phyloP scores from a whole-genome alignment of 2,888 invertebrate species.

The Xestia c-nigrum region DNA sequence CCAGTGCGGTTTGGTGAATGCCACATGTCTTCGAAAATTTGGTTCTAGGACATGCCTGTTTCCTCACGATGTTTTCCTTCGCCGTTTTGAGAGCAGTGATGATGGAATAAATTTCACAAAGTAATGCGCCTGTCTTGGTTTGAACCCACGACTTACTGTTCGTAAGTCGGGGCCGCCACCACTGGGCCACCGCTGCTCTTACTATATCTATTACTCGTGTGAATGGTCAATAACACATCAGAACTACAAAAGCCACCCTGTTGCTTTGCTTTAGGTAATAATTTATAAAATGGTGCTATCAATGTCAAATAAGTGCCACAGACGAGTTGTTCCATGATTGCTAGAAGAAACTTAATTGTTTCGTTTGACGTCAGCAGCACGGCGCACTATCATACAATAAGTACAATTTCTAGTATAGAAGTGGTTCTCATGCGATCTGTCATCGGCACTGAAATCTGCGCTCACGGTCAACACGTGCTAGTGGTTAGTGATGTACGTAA shows the following conservation, averaged over 20 bases:
- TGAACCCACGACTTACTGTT: too few species aligned
- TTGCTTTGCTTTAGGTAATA: neutral
- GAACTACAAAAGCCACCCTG: neutral
- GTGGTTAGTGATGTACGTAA: constrained; percentile 10
- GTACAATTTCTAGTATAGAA: neutral
- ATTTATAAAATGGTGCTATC: neutral
- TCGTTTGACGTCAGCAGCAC: constrained; percentile 5
- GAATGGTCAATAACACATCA: neutral
- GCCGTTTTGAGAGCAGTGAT: too few species aligned
- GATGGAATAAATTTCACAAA: too few species aligned
- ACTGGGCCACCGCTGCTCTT: too few species aligned
- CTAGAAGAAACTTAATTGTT: neutral
- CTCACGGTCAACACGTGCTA: constrained; percentile 26
- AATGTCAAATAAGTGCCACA: neutral
- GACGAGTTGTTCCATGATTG: neutral
- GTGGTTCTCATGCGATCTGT: constrained; percentile 36
- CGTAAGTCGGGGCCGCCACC: too few species aligned
- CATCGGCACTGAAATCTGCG: constrained; percentile 13
- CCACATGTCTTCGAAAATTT: too few species aligned
- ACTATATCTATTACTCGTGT: too few species aligned
- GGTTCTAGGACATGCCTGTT: too few species aligned
- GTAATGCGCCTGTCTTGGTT: too few species aligned
- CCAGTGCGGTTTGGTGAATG: too few species aligned
- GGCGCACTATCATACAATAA: constrained; percentile 8
- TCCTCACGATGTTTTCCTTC: too few species aligned